phyloP scores from a whole-genome alignment of 2,113 vertebrate genomes.

The Tenrec ecaudatus region DNA sequence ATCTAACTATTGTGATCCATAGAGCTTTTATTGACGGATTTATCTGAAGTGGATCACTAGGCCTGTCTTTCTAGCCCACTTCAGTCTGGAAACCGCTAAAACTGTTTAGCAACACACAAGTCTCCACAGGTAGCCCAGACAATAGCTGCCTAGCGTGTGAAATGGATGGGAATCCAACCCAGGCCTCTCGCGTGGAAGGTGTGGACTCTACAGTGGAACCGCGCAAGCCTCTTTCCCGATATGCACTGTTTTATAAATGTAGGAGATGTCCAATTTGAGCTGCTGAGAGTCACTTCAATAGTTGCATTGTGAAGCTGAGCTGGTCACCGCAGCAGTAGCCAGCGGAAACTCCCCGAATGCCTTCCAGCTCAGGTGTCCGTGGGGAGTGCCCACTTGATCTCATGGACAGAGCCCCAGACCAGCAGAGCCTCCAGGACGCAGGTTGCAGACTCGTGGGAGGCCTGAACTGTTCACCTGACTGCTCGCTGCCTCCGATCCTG shows the following conservation, averaged over 20 bases:
- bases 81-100: no score
- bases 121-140: no score
- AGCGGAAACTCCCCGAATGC: neutral
- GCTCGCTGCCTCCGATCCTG: neutral
- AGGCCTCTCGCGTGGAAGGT: no score
- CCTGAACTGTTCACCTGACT: rapidly evolving
- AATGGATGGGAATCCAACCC: no score
- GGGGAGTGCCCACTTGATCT: neutral
- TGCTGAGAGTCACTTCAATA: neutral
- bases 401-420: neutral
- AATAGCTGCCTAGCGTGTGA: no score
- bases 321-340: rapidly evolving
- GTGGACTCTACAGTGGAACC: no score
- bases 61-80: no score
- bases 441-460: neutral
- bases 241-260: neutral
- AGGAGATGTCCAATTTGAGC: neutral
- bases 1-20: no score
- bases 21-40: no score
- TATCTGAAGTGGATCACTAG: no score
- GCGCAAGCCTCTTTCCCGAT: neutral
- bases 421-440: no score
- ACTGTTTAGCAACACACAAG: neutral
- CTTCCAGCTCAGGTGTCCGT: rapidly evolving
- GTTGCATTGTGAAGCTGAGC: neutral